Evolutionary conservation across 2,797 vertebrate genomes (phyloP).

Genomic region (Pseudochromis fuscus): DNA sequence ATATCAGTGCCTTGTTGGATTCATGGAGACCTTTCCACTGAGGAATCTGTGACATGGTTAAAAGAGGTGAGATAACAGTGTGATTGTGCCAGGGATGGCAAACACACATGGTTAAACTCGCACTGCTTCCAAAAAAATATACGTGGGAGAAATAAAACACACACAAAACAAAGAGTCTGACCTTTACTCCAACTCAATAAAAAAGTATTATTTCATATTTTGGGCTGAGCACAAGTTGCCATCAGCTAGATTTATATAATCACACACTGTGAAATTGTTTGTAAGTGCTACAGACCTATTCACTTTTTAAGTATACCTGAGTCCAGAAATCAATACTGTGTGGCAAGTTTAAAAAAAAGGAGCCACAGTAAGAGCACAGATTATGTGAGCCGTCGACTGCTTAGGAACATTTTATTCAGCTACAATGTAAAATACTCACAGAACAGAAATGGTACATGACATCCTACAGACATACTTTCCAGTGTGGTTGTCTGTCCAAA

Average conservation of each 20-base stretch:
- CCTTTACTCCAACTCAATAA: slow-evolving; percentile 34
- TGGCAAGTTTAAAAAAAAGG: too few relatives aligned
- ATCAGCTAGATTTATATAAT: slow-evolving; percentile 29
- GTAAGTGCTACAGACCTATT: slow-evolving; percentile 22
- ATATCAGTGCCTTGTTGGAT: not conserved
- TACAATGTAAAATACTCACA: too few relatives aligned
- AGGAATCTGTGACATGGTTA: too few relatives aligned
- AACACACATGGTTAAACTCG: not conserved
- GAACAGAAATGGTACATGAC: too few relatives aligned
- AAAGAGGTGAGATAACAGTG: not conserved
- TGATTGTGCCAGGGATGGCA: too few relatives aligned
- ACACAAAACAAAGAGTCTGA: slow-evolving; percentile 18
- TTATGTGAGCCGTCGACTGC: too few relatives aligned
- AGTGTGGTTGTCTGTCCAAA: too few relatives aligned
- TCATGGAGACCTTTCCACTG: too few relatives aligned
- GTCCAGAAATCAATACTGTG: slow-evolving; percentile 38
- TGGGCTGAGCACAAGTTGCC: not conserved
- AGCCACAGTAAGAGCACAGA: too few relatives aligned
- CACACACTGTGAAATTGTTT: slow-evolving; percentile 28
- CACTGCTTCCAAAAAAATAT: not conserved
- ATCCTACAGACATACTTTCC: too few relatives aligned
- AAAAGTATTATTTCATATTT: slow-evolving; percentile 9
- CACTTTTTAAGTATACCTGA: slow-evolving; percentile 28
- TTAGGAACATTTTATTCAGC: too few relatives aligned
- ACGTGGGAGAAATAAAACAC: slow-evolving; percentile 10